A percentile compares a stretch with the other conserved stretches of the same genome.
These are phyloP conservation scores for Chlorops oryzae DNA, from an alignment of 1,140 invertebrate species.

Conservation along the genomic window DNA sequence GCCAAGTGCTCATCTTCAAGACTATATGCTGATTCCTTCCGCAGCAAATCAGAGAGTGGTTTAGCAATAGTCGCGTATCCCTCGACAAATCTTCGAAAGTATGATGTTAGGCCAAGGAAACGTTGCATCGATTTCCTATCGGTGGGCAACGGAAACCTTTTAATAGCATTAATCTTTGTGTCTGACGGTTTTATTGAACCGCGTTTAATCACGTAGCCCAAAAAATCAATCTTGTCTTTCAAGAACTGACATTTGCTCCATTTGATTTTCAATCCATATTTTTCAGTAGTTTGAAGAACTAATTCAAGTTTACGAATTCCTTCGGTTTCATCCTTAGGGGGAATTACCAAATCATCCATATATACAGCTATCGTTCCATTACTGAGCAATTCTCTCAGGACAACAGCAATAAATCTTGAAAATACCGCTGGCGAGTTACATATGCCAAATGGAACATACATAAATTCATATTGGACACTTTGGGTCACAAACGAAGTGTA, in stretches of 20 bases:
- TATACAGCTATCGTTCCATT: not conserved
- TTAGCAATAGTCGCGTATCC: slow-evolving; percentile 14
- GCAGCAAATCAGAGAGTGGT: slow-evolving; percentile 23
- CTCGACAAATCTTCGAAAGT: not conserved
- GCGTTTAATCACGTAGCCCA: slow-evolving; percentile 9
- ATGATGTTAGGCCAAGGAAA: too few relatives aligned
- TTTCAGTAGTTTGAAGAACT: not conserved
- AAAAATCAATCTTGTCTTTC: slow-evolving; percentile 5
- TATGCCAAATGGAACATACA: not conserved
- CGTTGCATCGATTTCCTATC: too few relatives aligned
- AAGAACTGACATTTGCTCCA: slow-evolving; percentile 14
- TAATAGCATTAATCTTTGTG: slow-evolving; percentile 22
- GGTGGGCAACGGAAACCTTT: too few relatives aligned
- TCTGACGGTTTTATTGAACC: slow-evolving; percentile 26
- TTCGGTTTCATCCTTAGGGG: not conserved
- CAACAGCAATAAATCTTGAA: not conserved
- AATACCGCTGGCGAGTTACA: slow-evolving; percentile 9
- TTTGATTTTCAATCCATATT: slow-evolving; percentile 1
- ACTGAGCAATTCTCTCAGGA: not conserved
- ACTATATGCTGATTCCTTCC: slow-evolving; percentile 22
- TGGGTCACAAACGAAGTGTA: slow-evolving; percentile 7
- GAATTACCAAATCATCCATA: slow-evolving; percentile 11
- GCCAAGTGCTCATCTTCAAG: not conserved
- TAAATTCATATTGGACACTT: slow-evolving; percentile 7
- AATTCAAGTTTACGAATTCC: slow-evolving; percentile 2